phyloP scores from a whole-genome alignment of 2,113 vertebrate genomes.

The Merops nubicus region DNA sequence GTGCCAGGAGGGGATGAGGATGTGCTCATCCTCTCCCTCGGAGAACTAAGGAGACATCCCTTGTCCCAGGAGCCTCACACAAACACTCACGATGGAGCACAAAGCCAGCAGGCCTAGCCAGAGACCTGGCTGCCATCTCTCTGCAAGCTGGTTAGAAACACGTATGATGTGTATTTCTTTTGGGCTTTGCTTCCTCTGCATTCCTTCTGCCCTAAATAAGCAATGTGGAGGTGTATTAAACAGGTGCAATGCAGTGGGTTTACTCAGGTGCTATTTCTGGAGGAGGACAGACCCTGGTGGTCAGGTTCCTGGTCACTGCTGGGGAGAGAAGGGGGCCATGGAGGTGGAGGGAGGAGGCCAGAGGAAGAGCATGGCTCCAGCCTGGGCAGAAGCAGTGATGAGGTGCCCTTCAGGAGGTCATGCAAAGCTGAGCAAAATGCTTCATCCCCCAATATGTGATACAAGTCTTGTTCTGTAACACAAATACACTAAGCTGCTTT shows the following conservation, averaged over 20 bases:
- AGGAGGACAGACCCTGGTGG: background rate
- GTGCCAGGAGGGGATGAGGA: background rate
- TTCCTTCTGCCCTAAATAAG: accelerated
- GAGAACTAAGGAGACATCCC: background rate
- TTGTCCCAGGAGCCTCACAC: accelerated
- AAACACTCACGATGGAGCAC: background rate
- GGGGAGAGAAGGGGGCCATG: background rate
- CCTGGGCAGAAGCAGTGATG: background rate
- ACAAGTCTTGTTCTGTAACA: background rate
- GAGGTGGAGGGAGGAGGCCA: accelerated
- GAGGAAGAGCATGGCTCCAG: background rate
- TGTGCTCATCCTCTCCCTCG: background rate
- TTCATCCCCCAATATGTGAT: background rate
- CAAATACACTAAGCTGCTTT: background rate
- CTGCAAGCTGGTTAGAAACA: background rate
- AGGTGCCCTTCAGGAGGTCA: accelerated
- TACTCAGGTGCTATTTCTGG: background rate
- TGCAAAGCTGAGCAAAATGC: background rate
- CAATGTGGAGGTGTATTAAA: background rate
- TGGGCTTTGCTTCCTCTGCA: background rate
- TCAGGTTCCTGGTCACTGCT: background rate
- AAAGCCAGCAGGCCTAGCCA: background rate
- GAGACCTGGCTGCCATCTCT: accelerated
- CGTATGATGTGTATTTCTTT: background rate
- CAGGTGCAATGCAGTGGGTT: accelerated